These are phyloP conservation scores for Xyrichtys novacula DNA, from an alignment of 2,797 vertebrate species.

Conservation along the genomic window DNA sequence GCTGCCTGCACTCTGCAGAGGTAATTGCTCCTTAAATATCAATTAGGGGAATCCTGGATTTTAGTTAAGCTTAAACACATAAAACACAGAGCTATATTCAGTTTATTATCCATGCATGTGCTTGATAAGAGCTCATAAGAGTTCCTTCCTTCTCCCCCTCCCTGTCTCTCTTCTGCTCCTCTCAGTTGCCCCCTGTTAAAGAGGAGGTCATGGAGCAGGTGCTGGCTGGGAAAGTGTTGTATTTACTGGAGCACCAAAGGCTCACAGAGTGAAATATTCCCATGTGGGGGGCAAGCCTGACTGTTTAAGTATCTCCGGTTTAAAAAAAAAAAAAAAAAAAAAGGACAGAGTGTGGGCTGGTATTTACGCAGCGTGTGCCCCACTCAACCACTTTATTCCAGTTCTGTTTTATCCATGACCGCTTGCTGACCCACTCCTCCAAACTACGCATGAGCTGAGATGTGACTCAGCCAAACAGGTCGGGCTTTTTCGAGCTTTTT, in stretches of 20 bases:
- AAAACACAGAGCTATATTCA: neutral
- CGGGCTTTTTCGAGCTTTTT: neutral
- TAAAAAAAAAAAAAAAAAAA: too few species aligned
- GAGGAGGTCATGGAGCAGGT: conserved; percentile 63
- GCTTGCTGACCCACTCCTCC: conserved; percentile 5
- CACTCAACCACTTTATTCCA: conserved; percentile 30
- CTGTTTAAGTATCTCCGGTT: conserved; percentile 45
- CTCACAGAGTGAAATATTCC: conserved; percentile 46
- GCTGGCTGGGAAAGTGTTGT: conserved; percentile 45
- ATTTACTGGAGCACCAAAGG: conserved; percentile 49
- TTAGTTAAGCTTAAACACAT: conserved; percentile 17
- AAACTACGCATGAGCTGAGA: conserved; percentile 17
- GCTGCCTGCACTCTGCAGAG: conserved; percentile 40
- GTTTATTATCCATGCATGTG: neutral
- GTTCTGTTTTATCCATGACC: conserved; percentile 16
- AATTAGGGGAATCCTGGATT: conserved; percentile 46
- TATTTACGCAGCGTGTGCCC: conserved; percentile 42
- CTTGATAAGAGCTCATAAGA: conserved; percentile 6
- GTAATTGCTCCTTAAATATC: conserved; percentile 58
- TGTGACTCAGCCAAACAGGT: conserved; percentile 23
- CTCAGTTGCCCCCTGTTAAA: conserved; percentile 36
- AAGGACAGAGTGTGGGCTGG: conserved; percentile 14
- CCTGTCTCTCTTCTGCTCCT: neutral
- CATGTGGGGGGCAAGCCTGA: conserved; percentile 27
- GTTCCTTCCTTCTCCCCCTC: neutral